Conservation (phyloP, 2,113 vertebrate genomes). For the human (Homo sapiens) region DNA sequence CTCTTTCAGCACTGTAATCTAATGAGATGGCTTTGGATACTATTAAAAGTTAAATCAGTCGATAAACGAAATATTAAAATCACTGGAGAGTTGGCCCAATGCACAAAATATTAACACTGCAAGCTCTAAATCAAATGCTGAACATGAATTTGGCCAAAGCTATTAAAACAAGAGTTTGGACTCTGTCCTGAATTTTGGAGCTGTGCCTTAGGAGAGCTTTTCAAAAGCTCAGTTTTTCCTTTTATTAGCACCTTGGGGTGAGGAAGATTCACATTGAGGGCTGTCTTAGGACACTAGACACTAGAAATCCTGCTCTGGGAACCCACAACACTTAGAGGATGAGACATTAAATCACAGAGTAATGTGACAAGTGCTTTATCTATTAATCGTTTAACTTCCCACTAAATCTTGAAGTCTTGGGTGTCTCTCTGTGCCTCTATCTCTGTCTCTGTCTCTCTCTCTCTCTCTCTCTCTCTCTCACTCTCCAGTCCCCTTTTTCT, state of each 20-base stretch:
- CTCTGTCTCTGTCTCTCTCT: no score
- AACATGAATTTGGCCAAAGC: slow-evolving; percentile 58
- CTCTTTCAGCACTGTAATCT: slow-evolving; percentile 54
- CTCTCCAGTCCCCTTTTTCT: background rate
- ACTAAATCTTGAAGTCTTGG: background rate
- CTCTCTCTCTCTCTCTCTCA: no score
- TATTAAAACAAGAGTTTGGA: slow-evolving; percentile 20
- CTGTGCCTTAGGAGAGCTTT: background rate
- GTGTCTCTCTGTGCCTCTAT: background rate
- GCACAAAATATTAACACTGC: slow-evolving; percentile 67
- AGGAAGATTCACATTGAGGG: background rate
- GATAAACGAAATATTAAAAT: slow-evolving; percentile 78
- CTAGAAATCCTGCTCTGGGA: background rate
- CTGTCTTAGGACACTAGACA: background rate
- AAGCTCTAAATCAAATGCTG: slow-evolving; percentile 58
- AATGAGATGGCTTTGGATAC: slow-evolving; percentile 74
- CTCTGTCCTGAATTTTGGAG: background rate
- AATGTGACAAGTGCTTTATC: background rate
- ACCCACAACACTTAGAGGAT: background rate
- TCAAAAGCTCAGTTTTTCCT: background rate
- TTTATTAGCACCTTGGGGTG: background rate
- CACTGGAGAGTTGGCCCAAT: slow-evolving; percentile 61
- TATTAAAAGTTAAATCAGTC: slow-evolving; percentile 77
- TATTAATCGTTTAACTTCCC: background rate
- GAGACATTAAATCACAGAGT: background rate